phyloP scores from a whole-genome alignment of 2,888 invertebrate genomes.

The Euphydryas editha region DNA sequence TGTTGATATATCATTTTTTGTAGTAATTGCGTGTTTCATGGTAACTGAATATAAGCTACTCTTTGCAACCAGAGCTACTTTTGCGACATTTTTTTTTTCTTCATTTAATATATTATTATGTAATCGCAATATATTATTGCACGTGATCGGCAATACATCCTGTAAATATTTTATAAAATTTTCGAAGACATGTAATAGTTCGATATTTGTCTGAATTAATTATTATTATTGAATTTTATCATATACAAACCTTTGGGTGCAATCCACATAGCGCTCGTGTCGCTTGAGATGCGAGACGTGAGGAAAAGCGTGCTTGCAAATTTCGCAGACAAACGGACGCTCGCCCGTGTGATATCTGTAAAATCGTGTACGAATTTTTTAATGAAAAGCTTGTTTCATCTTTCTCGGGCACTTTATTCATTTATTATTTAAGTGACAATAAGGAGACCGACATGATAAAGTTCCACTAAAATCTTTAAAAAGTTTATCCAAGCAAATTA shows the following conservation, averaged over 20 bases:
- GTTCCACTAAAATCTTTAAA: not conserved
- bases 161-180: constrained; percentile 15
- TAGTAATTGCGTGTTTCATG: constrained; percentile 22
- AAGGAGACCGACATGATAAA: too few relatives aligned
- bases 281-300: constrained; percentile 64
- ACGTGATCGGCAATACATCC: too few relatives aligned
- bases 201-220: constrained; percentile 45
- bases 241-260: constrained; percentile 38
- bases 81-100: constrained; percentile 32
- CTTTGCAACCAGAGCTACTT: constrained; percentile 26
- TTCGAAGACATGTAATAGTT: constrained; percentile 48
- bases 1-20: constrained; percentile 31
- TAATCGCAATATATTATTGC: constrained; percentile 29
- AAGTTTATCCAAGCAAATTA: too few relatives aligned
- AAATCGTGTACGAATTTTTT: too few relatives aligned
- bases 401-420: not conserved
- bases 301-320: constrained; percentile 58
- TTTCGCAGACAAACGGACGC: constrained; percentile 62
- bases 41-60: constrained; percentile 35
- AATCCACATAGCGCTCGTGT: constrained; percentile 54
- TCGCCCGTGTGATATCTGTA: constrained; percentile 68
- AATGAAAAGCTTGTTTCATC: too few relatives aligned
- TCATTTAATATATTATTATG: constrained; percentile 39
- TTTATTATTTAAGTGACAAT: too few relatives aligned
- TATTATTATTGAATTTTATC: too few relatives aligned